Base-by-base conservation (phyloP, 1,140 invertebrate genomes). In the Pseudobourletiella spinata region DNA sequence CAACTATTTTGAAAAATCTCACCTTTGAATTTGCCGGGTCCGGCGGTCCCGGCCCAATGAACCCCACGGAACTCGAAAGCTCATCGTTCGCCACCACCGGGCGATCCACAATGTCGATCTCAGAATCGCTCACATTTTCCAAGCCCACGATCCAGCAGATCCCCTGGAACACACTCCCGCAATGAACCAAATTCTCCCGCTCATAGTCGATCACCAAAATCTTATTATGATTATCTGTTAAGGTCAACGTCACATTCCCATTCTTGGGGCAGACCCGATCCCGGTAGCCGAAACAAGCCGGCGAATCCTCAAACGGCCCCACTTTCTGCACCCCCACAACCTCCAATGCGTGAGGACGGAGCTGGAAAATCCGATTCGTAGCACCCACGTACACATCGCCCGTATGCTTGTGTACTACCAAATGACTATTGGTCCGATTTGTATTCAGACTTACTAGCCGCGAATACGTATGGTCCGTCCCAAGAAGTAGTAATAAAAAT, bases 151-250 rank as follows among this genome's bases (percentile, higher is more conserved):
- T 16, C 26, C 26, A 56, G 22, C 54, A 56, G 3, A 56, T 20
- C 4, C 54, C 54, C 24, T 56, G 54, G 24, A 25, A 56, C 3
- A 20, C 28, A 56, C 54, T 56, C n/a, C 54, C 26, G 28, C 54
- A 56, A 35, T 20, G 3, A 32, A 56, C 24, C 15, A 56, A 20
- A 22, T 35, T 32, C 20, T 6, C 26, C 14, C 20, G 3, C 4
- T n/a, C 30, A 35, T 56, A 56, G 29, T 56, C 54, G 39, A 56
- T 35, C 3, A 56, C 26, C 24, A 56, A 56, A 11, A 35, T 14
- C 24, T 56, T 56, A 25, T 56, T 56, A 20, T 8, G 3, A 39
- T 56, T 56, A 22, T 56, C 30, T 4, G 14, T 35, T 18, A 56
- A 11, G 3, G 30, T 4, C 15, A 35, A 14, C 3, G 18, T 16